Conservation (phyloP, 1,140 invertebrate genomes). For the Schlechtendalia chinensis region DNA sequence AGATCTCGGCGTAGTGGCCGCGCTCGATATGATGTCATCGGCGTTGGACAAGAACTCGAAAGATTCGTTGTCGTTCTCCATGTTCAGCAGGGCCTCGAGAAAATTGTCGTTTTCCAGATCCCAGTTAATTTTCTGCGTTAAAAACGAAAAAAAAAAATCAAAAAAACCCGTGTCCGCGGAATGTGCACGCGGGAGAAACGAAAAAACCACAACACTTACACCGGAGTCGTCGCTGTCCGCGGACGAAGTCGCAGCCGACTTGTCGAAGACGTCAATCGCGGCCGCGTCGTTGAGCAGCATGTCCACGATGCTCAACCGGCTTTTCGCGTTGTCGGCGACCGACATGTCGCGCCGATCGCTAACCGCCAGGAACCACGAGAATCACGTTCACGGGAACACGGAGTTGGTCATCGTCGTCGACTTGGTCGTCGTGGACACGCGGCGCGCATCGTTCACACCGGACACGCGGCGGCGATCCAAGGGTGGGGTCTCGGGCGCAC, state of each 20-base stretch:
- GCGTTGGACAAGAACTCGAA: constrained; percentile 37
- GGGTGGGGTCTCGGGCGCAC: not conserved
- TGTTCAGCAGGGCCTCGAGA: constrained; percentile 51
- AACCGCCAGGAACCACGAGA: no score
- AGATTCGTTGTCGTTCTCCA: constrained; percentile 42
- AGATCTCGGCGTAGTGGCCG: constrained; percentile 1
- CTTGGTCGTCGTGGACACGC: no score
- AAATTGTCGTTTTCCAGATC: constrained; percentile 51
- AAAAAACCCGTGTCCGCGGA: not conserved
- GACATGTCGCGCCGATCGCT: not conserved
- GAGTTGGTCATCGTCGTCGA: no score
- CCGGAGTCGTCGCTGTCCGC: not conserved
- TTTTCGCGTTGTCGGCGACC: not conserved
- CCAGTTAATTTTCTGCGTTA: constrained; percentile 51
- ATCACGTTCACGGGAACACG: not conserved
- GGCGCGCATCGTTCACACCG: no score
- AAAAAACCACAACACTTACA: not conserved
- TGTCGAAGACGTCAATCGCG: constrained; percentile 3
- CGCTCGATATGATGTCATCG: constrained; percentile 33
- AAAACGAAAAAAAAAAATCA: not conserved
- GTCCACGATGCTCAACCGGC: constrained; percentile 18
- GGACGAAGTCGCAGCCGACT: not conserved
- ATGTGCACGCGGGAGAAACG: not conserved
- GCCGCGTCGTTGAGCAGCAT: constrained; percentile 42
- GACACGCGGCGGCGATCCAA: not conserved